These are phyloP conservation scores for Amorpha juglandis DNA, from an alignment of 2,888 invertebrate genomes.

Conservation along the genomic window DNA sequence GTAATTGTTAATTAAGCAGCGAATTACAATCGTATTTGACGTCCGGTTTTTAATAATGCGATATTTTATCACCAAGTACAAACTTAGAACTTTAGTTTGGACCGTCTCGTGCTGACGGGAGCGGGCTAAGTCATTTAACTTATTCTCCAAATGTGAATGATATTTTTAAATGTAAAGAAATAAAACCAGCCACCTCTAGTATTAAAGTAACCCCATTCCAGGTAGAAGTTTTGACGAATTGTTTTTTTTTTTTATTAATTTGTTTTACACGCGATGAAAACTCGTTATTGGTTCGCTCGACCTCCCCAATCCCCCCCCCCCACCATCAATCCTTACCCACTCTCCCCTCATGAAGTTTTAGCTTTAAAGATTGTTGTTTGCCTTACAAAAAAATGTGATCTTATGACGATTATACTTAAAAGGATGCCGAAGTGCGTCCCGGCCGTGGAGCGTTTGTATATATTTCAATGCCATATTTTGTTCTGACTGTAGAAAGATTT, in stretches of 20 bases:
- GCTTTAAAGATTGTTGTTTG: conserved; percentile 84
- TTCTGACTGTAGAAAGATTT: background rate
- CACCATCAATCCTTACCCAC: conserved; percentile 44
- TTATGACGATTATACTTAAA: conserved; percentile 81
- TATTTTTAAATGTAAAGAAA: conserved; percentile 44
- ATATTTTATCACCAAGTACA: conserved; percentile 73
- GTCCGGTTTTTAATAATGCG: conserved; percentile 67
- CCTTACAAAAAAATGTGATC: conserved; percentile 84
- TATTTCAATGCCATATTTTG: background rate
- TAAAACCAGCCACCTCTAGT: conserved; percentile 58
- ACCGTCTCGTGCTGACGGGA: conserved; percentile 49
- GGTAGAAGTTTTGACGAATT: conserved; percentile 42
- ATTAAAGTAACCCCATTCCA: conserved; percentile 69
- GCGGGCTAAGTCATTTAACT: conserved; percentile 60
- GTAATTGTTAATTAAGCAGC: conserved; percentile 53
- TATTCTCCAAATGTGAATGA: conserved; percentile 44
- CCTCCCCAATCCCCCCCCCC: conserved; percentile 54
- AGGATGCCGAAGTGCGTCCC: conserved; percentile 65
- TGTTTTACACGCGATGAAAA: conserved; percentile 37
- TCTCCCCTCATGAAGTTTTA: conserved; percentile 74
- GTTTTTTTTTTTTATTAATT: conserved; percentile 37
- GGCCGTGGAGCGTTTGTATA: conserved; percentile 44
- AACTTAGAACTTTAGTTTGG: conserved; percentile 70
- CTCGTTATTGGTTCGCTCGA: conserved; percentile 67
- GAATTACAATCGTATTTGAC: conserved; percentile 65